Evolutionary conservation across 2,888 invertebrate species (phyloP).

Genomic region (Hirtodrosophila duncani): DNA sequence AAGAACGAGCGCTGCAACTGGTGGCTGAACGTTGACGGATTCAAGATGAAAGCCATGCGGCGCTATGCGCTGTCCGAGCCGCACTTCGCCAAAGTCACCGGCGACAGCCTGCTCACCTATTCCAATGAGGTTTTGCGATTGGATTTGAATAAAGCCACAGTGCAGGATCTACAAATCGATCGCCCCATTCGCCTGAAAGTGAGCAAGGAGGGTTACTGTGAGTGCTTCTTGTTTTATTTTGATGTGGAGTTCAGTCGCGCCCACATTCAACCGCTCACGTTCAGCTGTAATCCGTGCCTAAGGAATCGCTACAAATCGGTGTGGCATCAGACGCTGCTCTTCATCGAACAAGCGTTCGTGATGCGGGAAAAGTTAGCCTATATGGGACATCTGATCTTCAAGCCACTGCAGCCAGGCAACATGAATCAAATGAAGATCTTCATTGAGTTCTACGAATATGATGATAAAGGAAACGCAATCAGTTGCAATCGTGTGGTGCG

Average conservation of each 20-base stretch:
- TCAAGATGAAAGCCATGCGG: constrained; percentile 97
- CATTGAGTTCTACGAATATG: constrained; percentile 24
- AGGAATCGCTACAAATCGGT: constrained; percentile 6
- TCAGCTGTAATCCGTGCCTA: constrained; percentile 54
- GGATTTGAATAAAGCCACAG: constrained; percentile 17
- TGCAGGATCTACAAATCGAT: constrained; percentile 33
- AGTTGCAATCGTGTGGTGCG: constrained; percentile 9
- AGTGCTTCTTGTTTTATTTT: constrained; percentile 52
- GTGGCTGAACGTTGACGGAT: constrained; percentile 99
- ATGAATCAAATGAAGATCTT: constrained; percentile 37
- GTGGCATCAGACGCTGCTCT: constrained; percentile 51
- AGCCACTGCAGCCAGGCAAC: not conserved
- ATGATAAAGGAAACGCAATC: not conserved
- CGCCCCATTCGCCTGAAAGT: constrained; percentile 18
- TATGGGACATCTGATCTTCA: constrained; percentile 33
- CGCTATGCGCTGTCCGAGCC: constrained; percentile 98
- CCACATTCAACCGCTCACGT: constrained; percentile 16
- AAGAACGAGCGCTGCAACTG: constrained; percentile 99
- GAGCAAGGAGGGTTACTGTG: constrained; percentile 22
- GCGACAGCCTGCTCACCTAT: constrained; percentile 31
- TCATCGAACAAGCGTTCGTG: constrained; percentile 43
- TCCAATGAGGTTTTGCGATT: constrained; percentile 37
- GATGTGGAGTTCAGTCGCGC: constrained; percentile 52
- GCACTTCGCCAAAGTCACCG: constrained; percentile 38
- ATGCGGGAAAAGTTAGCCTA: constrained; percentile 34